Percentiles rank a stretch among this genome's conserved stretches.
Conservation (phyloP, 2,888 invertebrate genomes). For the Balanococcus diminutus region DNA sequence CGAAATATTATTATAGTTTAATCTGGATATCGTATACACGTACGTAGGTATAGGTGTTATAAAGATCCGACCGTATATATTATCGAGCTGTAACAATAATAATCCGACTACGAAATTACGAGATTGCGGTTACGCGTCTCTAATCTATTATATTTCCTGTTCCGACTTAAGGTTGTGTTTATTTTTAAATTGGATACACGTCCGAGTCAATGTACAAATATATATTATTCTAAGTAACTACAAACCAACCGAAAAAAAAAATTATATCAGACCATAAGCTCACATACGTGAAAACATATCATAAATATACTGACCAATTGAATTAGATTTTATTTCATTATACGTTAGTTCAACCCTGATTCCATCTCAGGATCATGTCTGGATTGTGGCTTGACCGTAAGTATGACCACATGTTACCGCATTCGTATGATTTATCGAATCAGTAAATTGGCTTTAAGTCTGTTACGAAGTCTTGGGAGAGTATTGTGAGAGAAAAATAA, state of each 20-base stretch:
- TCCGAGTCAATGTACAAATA: not conserved
- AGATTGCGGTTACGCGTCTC: constrained; percentile 1
- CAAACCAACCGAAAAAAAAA: not conserved
- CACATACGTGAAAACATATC: not conserved
- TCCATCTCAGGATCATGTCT: not conserved
- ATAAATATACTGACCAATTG: not conserved
- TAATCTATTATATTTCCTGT: constrained; percentile 35
- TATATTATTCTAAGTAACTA: not conserved
- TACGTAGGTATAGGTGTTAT: not conserved
- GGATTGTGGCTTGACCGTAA: not conserved
- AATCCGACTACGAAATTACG: not conserved
- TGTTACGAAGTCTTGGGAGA: too few relatives aligned
- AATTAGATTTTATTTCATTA: not conserved
- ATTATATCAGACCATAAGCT: not conserved
- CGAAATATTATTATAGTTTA: not conserved
- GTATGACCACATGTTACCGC: not conserved
- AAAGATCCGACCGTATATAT: not conserved
- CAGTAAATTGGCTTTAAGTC: too few relatives aligned
- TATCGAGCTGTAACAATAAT: not conserved
- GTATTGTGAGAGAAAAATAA: too few relatives aligned
- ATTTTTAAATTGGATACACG: constrained; percentile 38
- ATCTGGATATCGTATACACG: not conserved
- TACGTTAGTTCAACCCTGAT: not conserved
- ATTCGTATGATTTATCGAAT: not conserved
- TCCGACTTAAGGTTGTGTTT: constrained; percentile 11